Base-by-base conservation (phyloP, 2,888 invertebrate genomes). In the Agapostemon virescens region DNA sequence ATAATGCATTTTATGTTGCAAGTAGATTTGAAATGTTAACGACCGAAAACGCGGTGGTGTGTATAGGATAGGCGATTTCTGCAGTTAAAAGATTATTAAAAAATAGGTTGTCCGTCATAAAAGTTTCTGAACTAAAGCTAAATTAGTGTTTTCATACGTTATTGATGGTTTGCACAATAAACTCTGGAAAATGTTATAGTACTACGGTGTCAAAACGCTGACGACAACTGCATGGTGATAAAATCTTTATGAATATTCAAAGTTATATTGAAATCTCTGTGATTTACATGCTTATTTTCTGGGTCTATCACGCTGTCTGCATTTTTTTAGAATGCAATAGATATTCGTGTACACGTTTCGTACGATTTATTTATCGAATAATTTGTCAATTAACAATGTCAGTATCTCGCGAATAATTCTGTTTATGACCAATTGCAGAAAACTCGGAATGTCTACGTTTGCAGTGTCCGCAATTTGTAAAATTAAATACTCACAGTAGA, bases 211-310 rank as follows among this genome's bases (percentile, higher is more conserved):
- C 3, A n/a, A 49, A 49, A 49, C 49, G 49, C 49, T 49, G n/a
- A 49, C 49, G 49, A 49, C 49, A 49, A 11, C 49, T 26, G 6
- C 23, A 30, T 33, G 33, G 20, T 36, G 49, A 69, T 69, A 30
- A 58, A 26, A 58, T 26, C 30, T 58, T 49, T 49, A 49, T 49
- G 49, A 49, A 49, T 49, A 49, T 49, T 49, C 49, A 49, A 45
- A 45, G 49, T 49, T 49, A 49, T 49, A 49, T 49, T 49, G 49
- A 49, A n/a, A 49, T n/a, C n/a, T n/a, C 9, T 49, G 45, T 17
- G 45, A 45, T 17, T 20, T 45, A 20, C n/a, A 49, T n/a, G 11
- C 49, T 49, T 49, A 49, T 49, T 49, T 49, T 49, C 9, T 49
- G 49, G n/a, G 9, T 49, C n/a, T 49, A 49, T n/a, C n/a, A n/a